Evolutionary conservation across 2,113 vertebrate species (phyloP), one percentile per base, ranked within the genome.

Genomic region (Synchiropus splendidus): DNA sequence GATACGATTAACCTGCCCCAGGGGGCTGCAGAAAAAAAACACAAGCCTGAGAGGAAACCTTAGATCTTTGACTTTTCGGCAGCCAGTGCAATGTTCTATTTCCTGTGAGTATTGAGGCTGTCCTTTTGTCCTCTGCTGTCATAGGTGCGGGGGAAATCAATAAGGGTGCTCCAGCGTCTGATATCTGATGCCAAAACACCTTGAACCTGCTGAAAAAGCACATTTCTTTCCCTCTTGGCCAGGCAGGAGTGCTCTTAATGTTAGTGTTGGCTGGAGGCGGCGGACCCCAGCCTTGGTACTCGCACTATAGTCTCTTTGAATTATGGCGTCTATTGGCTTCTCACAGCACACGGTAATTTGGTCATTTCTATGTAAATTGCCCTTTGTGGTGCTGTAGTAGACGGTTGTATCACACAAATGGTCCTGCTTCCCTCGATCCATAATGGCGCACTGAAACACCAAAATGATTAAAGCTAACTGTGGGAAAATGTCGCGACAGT

Each of bases 311-410:
- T 62, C 63, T 11, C 54, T 70, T 70, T 77, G 70, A 78, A 72
- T 70, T 66, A 77, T 72, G 32, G 55, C 54, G 45, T 39, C 61
- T 51, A 61, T 34, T 67, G 56, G 62, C 58, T 51, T 53, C 21
- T 17, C 30, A 56, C 13, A 8, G 49, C 33, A 45, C 57, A 53
- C 42, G 42, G 58, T 79, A 79, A 85, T 82, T 66, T 60, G 58
- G 64, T 70, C 48, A 82, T 84, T 83, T 80, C 70, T 77, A 83
- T 83, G 80, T 80, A 80, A 83, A 84, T 80, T 71, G 54, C 14
- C 15, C 64, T 70, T 74, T 72, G 49, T 67, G 61, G 58, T 35
- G 16, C 58, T 36, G 44, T 58, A 36, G 49, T 35, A 45, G 35
- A 51, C 51, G 45, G 49, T 54, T 70, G 58, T 59, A 62, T 46